These are phyloP conservation scores for Lepidocyrtoides sp. DNA, from an alignment of 2,888 invertebrate genomes.

Conservation along the genomic window DNA sequence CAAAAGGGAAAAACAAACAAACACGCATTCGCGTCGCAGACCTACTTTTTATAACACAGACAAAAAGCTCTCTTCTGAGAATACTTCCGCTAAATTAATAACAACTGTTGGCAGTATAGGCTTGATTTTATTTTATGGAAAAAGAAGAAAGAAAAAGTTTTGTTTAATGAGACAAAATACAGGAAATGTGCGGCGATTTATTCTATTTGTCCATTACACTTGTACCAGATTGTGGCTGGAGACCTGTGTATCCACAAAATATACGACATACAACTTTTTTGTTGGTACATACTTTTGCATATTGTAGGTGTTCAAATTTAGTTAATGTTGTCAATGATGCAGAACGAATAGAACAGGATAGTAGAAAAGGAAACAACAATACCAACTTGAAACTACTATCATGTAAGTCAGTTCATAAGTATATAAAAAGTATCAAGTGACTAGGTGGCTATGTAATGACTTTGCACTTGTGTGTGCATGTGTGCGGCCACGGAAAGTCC, in stretches of 20 bases:
- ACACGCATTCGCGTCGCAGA: neutral
- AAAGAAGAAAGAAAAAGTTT: neutral
- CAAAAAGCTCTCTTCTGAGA: neutral
- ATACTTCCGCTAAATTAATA: neutral
- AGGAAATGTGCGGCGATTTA: neutral
- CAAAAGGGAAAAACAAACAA: neutral
- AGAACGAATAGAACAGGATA: neutral
- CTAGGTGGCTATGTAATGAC: neutral
- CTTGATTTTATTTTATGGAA: neutral
- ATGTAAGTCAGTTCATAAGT: neutral
- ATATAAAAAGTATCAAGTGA: neutral
- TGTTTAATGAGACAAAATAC: constrained; percentile 30
- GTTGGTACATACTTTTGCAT: too few relatives aligned
- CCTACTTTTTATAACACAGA: neutral
- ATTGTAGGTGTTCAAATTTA: neutral
- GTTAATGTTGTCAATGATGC: neutral
- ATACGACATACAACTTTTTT: too few relatives aligned
- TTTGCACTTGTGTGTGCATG: neutral
- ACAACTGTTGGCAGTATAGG: neutral
- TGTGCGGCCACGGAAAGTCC: constrained; percentile 42
- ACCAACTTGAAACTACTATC: neutral
- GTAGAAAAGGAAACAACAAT: constrained; percentile 3
- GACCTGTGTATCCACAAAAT: too few relatives aligned
- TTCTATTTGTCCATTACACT: neutral
- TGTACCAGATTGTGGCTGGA: neutral